These are phyloP conservation scores for Chaetophractus vellerosus DNA, from an alignment of 2,797 vertebrate species.

Conservation along the genomic window DNA sequence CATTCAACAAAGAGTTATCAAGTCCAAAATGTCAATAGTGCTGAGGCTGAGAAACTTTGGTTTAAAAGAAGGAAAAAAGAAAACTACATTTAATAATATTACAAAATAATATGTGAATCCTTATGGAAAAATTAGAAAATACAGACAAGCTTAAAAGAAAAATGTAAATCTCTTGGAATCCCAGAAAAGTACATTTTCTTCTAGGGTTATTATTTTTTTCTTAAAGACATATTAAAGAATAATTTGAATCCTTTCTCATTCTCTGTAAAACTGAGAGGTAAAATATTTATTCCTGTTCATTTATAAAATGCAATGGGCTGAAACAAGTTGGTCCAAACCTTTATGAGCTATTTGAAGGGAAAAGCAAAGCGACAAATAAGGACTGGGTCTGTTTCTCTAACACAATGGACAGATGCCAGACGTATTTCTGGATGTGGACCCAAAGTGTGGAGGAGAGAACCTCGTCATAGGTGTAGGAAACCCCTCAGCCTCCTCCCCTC, in stretches of 20 bases:
- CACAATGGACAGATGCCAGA: neutral
- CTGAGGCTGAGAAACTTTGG: neutral
- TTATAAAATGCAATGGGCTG: conserved; percentile 53
- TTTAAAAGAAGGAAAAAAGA: conserved; percentile 56
- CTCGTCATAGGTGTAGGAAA: neutral
- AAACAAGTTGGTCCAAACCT: conserved; percentile 40
- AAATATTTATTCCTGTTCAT: conserved; percentile 49
- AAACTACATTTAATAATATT: neutral
- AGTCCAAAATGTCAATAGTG: no score
- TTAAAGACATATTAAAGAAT: conserved; percentile 30
- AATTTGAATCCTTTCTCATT: conserved; percentile 54
- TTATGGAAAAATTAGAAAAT: conserved; percentile 47
- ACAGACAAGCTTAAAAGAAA: conserved; percentile 60
- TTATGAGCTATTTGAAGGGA: neutral
- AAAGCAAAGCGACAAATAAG: conserved; percentile 50
- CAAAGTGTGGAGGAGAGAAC: neutral
- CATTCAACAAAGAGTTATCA: no score
- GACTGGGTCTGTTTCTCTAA: conserved; percentile 32
- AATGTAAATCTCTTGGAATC: conserved; percentile 53
- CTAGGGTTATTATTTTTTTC: conserved; percentile 25
- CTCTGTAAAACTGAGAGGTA: neutral
- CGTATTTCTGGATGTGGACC: neutral
- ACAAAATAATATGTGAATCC: neutral
- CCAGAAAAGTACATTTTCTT: conserved; percentile 44
- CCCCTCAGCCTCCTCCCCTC: neutral